These are phyloP conservation scores for Drosophila oshimai DNA, from an alignment of 1,140 invertebrate genomes.

Conservation along the genomic window DNA sequence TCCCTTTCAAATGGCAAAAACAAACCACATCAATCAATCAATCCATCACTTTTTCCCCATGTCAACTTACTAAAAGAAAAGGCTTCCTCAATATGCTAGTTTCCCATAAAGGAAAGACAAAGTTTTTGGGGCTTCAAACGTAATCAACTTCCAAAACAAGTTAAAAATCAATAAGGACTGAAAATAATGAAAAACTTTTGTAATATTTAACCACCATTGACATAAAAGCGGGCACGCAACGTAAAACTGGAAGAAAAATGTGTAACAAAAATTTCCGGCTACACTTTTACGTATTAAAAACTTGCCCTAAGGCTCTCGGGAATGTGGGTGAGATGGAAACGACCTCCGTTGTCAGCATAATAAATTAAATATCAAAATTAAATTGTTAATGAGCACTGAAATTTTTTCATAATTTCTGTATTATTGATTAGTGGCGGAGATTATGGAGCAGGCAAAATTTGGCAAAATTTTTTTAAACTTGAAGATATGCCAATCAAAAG, in stretches of 20 bases:
- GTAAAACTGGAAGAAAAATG: neutral
- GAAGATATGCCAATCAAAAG: conserved; percentile 57
- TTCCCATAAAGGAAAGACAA: conserved; percentile 17
- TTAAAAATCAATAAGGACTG: conserved; percentile 18
- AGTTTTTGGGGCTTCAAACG: neutral
- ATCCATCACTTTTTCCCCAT: neutral
- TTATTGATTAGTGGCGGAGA: conserved; percentile 40
- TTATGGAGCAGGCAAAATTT: conserved; percentile 59
- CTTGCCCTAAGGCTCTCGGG: neutral
- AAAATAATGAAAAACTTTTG: conserved; percentile 20
- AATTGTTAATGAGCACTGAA: neutral
- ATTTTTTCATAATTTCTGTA: conserved; percentile 16
- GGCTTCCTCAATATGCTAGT: conserved; percentile 17
- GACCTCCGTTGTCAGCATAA: conserved; percentile 61
- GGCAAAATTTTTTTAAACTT: conserved; percentile 39
- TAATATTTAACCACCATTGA: conserved; percentile 1
- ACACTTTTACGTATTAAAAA: conserved; percentile 20
- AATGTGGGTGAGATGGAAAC: conserved; percentile 29
- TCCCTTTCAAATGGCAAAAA: neutral
- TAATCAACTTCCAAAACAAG: neutral
- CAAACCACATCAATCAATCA: conserved; percentile 3
- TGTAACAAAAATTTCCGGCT: neutral
- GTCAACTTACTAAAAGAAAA: neutral
- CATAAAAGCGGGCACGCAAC: neutral
- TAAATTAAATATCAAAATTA: conserved; percentile 47